Conservation (phyloP, 1,140 invertebrate species). For the Patella vulgata region DNA sequence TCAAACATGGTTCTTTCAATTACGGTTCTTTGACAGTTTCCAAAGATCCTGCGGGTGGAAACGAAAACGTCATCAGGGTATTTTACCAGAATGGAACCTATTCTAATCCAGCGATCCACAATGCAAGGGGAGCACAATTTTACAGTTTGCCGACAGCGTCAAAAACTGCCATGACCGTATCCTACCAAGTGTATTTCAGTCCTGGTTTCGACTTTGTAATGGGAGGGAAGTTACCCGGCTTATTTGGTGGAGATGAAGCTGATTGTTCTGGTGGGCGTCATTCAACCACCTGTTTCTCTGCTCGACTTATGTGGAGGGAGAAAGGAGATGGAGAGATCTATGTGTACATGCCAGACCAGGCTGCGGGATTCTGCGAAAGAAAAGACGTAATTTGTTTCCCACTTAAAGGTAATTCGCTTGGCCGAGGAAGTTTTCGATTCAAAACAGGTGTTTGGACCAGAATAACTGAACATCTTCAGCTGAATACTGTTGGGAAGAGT, state of each 20-base stretch:
- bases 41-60: constrained; percentile 1
- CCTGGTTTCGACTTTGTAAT: constrained; percentile 3
- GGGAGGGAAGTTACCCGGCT: constrained; percentile 25
- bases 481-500: constrained; percentile 23
- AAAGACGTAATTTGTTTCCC: constrained; percentile 15
- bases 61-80: constrained; percentile 3
- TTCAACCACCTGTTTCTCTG: constrained; percentile 23
- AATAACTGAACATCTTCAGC: constrained; percentile 16
- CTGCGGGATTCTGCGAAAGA: constrained; percentile 12
- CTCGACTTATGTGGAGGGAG: constrained; percentile 29
- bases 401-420: constrained; percentile 19
- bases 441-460: constrained; percentile 24
- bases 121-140: constrained; percentile 48
- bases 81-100: constrained; percentile 20
- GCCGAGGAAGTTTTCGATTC: constrained; percentile 20
- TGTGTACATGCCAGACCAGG: constrained; percentile 15
- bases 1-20: neutral
- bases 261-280: constrained; percentile 23
- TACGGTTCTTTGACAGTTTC: constrained; percentile 1
- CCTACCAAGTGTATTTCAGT: constrained; percentile 6
- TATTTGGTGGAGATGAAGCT: constrained; percentile 27
- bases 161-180: constrained; percentile 12
- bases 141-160: constrained; percentile 48
- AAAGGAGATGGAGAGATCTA: constrained; percentile 20
- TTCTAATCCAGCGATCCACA: constrained; percentile 29